Base-by-base conservation (phyloP, 1,140 invertebrate species). In the Neoseiulus cucumeris region DNA sequence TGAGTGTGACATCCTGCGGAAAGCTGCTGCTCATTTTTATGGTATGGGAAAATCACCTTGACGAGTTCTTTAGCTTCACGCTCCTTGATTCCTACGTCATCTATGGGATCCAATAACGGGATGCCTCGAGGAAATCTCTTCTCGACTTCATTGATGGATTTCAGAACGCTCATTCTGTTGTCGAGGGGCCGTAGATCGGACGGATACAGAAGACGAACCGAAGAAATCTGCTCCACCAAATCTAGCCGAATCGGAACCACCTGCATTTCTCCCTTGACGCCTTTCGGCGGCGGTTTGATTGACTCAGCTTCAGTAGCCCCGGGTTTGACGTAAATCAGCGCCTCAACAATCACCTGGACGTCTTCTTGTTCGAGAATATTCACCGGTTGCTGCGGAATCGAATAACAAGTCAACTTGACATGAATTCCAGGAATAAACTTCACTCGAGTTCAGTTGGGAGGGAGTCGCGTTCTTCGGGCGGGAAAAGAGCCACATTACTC, bases 11-110 rank as follows among this genome's bases (percentile, higher is more conserved):
- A n/a, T n/a, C n/a, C n/a, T n/a, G n/a, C n/a, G n/a, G n/a, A n/a
- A n/a, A n/a, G n/a, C n/a, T n/a, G n/a, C n/a, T n/a, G n/a, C n/a
- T n/a, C n/a, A n/a, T n/a, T n/a, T n/a, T n/a, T n/a, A n/a, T n/a
- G n/a, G n/a, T n/a, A n/a, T n/a, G n/a, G n/a, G n/a, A n/a, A n/a
- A n/a, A n/a, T n/a, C n/a, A n/a, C 75, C 69, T 76, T 77, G 22
- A 79, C 71, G 59, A 91, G 81, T 42, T 87, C 81, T 69, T 84
- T 80, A 67, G 97, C 91, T 9, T 80, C 81, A 4, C 81, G 72
- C 55, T 95, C 88, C 67, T 86, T 85, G 64, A 98, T 98, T 71
- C 87, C 85, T 93, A 98, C 97, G 74, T 98, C 94, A 64, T 86
- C 85, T 30, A 96, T 81, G 5, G 95, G 94, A 79, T 98, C 87